Percentiles rank a stretch among this genome's conserved stretches.
phyloP scores from a whole-genome alignment of 2,888 invertebrate species.

The Chymomyza procnemis region DNA sequence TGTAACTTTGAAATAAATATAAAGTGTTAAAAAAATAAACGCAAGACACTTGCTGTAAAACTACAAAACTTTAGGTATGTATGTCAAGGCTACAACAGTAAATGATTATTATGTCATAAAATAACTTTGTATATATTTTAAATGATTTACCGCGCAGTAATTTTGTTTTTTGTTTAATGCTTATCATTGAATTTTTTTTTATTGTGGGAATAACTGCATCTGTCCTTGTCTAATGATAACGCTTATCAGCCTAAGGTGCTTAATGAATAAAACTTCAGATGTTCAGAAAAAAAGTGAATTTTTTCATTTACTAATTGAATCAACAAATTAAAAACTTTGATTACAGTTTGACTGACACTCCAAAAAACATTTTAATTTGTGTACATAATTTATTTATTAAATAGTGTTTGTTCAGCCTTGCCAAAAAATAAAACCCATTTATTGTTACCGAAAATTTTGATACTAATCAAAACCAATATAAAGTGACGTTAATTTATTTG shows the following conservation, averaged over 20 bases:
- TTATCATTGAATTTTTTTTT: not conserved
- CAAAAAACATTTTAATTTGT: slow-evolving; percentile 24
- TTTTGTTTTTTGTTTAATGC: not conserved
- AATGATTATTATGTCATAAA: too few species aligned
- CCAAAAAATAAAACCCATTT: not conserved
- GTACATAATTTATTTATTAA: slow-evolving; percentile 27
- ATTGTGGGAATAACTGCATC: not conserved
- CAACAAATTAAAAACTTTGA: not conserved
- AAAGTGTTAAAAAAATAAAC: too few species aligned
- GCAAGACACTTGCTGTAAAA: too few species aligned
- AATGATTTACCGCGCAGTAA: not conserved
- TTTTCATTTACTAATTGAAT: not conserved
- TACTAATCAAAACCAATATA: not conserved
- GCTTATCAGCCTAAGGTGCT: not conserved
- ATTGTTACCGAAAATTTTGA: not conserved
- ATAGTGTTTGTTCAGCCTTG: not conserved
- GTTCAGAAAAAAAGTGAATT: not conserved
- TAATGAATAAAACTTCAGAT: not conserved
- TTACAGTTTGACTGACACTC: not conserved
- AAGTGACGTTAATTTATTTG: not conserved
- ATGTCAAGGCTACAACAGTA: too few species aligned
- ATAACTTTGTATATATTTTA: not conserved
- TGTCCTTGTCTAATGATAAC: not conserved
- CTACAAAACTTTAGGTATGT: too few species aligned
- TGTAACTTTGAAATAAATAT: too few species aligned